These are phyloP conservation scores for Prolemur simus DNA, from an alignment of 2,113 vertebrate genomes.

Conservation along the genomic window DNA sequence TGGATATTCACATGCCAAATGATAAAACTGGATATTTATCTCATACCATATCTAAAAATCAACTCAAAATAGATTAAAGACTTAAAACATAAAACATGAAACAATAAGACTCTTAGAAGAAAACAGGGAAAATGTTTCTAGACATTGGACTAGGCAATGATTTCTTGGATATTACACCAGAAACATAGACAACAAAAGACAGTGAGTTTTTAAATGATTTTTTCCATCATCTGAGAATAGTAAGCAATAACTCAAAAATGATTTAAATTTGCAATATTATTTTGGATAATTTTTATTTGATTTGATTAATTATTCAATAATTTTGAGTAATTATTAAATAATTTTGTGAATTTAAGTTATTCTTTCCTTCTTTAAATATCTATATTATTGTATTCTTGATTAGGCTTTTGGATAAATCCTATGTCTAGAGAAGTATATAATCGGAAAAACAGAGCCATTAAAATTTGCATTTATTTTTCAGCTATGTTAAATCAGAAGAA, in stretches of 20 bases:
- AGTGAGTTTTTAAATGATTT: neutral
- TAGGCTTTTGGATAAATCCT: neutral
- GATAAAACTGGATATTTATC: neutral
- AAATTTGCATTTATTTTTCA: neutral
- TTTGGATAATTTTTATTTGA: neutral
- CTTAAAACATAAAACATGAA: neutral
- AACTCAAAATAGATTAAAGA: neutral
- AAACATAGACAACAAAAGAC: neutral
- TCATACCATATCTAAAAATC: neutral
- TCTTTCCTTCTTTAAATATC: neutral
- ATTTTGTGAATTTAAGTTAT: neutral
- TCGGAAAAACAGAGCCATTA: neutral
- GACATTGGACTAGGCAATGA: neutral
- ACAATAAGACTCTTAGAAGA: neutral
- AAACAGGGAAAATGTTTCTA: neutral
- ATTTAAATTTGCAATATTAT: neutral
- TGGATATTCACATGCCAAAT: neutral
- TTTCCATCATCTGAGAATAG: neutral
- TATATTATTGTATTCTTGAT: neutral
- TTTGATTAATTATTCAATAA: neutral
- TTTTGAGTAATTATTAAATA: neutral
- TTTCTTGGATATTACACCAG: neutral
- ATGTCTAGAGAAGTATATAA: neutral
- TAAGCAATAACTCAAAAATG: neutral
- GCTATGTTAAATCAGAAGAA: neutral